Percentiles rank a stretch among this genome's conserved stretches.
Evolutionary conservation across 2,113 vertebrate species (phyloP).

Genomic region (pig (Sus scrofa)): T2T-Sscrofa CM000814.6:10323501-10324000

Average conservation of each 20-base stretch:
- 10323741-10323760: constrained; percentile 7
- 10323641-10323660: not conserved
- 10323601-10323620: not conserved
- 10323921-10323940: not conserved
- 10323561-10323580: not conserved
- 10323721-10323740: not conserved
- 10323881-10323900: no score
- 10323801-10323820: not conserved
- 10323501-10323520: not conserved
- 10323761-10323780: not conserved
- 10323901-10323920: not conserved
- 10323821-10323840: not conserved
- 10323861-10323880: not conserved
- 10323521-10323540: not conserved
- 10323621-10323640: not conserved
- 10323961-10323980: not conserved
- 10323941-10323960: not conserved
- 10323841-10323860: not conserved
- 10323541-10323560: not conserved
- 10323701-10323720: not conserved
- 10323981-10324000: not conserved
- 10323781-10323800: not conserved
- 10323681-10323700: not conserved
- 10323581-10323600: no score
- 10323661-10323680: not conserved